Evolutionary conservation across 2,888 invertebrate species (phyloP), one percentile per base, ranked within the genome.

Genomic region (Melieria picta): DNA sequence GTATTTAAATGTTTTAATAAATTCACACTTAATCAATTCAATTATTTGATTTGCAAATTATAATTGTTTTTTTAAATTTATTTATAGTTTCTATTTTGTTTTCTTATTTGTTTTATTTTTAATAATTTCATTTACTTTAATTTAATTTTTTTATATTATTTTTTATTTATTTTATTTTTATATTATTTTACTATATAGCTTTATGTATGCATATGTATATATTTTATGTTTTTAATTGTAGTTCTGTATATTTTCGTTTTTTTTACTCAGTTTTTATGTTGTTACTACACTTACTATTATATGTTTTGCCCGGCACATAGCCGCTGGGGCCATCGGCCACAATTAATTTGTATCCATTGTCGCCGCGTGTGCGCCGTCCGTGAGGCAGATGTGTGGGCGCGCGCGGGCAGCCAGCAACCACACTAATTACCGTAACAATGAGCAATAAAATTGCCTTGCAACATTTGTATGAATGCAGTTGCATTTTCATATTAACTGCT

Each of bases 291-390:
- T 89, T 83, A 92, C 93, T 89, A 72, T 94, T 94, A 83, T 97
- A 96, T 77, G 93, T 89, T 82, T 94, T 91, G 74, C 93, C 94
- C 4, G 96, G 94, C 69, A 92, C 90, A 86, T 96, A 97, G 83
- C 93, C 92, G 82, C 92, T 92, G 42, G 93, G 90, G 80, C 93
- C 91, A 57, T 94, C 94, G 80, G 92, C 93, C 80, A 96, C 89
- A 82, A 93, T 89, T 81, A 97, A 91, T 80, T 91, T 90, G 88
- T 94, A 97, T 82, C 93, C 95, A 88, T 95, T 95, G 88, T 96
- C 96, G 46, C 96, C 96, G 42, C 91, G 90, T 77, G 91, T 89
- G 87, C 93, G 90, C 81, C 76, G 81, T 70, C 83, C 85, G 75
- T 84, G 86, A 74, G 82, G 84, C 79, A 83, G 80, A 77, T 81